A percentile compares a stretch with the other conserved stretches of the same genome.
Evolutionary conservation across 2,797 vertebrate genomes (phyloP).

Genomic region (Coracias cyanogaster): DNA sequence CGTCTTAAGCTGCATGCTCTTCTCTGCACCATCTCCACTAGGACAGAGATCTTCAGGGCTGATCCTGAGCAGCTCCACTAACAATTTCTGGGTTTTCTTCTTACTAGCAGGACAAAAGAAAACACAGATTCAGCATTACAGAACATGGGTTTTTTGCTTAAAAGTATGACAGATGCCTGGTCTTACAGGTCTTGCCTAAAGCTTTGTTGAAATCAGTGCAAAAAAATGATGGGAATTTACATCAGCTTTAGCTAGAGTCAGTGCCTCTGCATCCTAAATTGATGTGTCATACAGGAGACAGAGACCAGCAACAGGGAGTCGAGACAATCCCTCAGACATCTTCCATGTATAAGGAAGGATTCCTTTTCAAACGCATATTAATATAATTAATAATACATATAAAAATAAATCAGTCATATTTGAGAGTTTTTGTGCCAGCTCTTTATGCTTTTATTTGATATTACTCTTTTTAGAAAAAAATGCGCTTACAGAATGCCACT

Average conservation of each 20-base stretch:
- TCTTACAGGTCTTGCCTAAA: neutral
- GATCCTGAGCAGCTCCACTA: neutral
- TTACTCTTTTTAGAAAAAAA: neutral
- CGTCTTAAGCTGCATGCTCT: rapidly evolving
- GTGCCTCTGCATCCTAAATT: neutral
- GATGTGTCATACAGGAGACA: rapidly evolving
- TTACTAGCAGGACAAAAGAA: neutral
- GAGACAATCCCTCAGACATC: neutral
- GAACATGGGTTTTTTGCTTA: neutral
- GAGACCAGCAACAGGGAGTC: neutral
- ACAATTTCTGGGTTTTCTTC: neutral
- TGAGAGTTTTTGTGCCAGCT: neutral
- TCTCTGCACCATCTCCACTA: no score
- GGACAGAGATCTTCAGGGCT: no score
- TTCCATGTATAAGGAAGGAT: neutral
- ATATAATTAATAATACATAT: neutral
- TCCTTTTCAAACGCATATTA: neutral
- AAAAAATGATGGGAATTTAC: neutral
- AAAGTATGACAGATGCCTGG: neutral
- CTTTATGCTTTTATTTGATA: neutral
- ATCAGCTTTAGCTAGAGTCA: neutral
- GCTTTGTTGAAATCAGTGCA: neutral
- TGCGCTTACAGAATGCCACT: neutral
- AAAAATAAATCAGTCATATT: neutral
- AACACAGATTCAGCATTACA: neutral